Evolutionary conservation across 2,113 vertebrate genomes (phyloP), one percentile per base, ranked within the genome.

Genomic region (Tragelaphus strepsiceros): DNA sequence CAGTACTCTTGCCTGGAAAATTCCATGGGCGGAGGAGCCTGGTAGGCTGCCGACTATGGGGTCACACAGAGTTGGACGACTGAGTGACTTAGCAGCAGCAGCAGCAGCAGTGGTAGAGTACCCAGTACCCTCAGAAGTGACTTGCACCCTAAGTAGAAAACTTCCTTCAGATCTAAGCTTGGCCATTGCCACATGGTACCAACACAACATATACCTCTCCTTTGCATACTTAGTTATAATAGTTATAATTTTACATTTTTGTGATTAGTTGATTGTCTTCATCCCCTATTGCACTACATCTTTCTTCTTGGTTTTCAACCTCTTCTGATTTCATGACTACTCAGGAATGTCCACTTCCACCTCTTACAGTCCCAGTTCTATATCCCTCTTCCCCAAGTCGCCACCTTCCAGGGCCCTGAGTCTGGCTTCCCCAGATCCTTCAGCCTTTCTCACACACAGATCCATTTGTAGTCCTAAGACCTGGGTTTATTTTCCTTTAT

Each of bases 321-420:
- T 97, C 64, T 88, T 91, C 62, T 88, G n/a, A 96, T 67, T 88
- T 95, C 56, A 88, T 58, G 67, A 93, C 43, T 59, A 67, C 56
- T 90, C 87, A 88, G 24, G 7, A 93, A 88, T 80, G 83, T 54
- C 19, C 15, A 88, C 26, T 43, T 80, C 35, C 21, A 16, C 43
- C 49, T 91, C 93, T 56, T 93, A 58, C 77, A 86, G 58, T 35
- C 53, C 32, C 14, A 64, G 28, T 74, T 22, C 15, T 39, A 49
- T 12, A 81, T 28, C 46, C 78, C n/a, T 54, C 8, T 14, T 26
- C 26, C 35, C 22, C n/a, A 54, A 24, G 53, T 17, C 0, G 0
- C 58, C 19, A 71, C n/a, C 53, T 89, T 59, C 24, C 78, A 86
- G 43, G 16, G 35, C 54, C 24, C 94, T 26, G 10, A 49, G 19